These are phyloP conservation scores for Cirrhinus mrigala DNA, from an alignment of 2,797 vertebrate genomes.

Conservation along the genomic window DNA sequence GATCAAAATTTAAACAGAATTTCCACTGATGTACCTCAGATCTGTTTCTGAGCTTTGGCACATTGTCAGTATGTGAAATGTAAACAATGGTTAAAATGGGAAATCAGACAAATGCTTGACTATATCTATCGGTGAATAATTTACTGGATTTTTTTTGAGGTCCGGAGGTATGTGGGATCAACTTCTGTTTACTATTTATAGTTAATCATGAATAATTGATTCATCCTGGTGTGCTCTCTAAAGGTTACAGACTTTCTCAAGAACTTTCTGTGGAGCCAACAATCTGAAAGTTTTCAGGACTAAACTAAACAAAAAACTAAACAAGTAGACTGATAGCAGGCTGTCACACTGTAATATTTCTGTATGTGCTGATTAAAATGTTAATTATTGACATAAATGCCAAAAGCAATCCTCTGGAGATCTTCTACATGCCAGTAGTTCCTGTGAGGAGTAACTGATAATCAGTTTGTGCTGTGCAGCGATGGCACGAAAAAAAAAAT, in stretches of 20 bases:
- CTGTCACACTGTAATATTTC: neutral
- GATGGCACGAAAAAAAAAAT: neutral
- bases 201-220: conserved; percentile 42
- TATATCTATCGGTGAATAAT: neutral
- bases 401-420: neutral
- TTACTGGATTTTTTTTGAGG: neutral
- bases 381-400: neutral
- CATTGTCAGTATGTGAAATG: neutral
- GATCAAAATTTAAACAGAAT: neutral
- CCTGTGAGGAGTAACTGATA: conserved; percentile 21
- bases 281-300: neutral
- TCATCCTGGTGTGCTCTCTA: neutral
- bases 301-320: neutral
- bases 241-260: neutral
- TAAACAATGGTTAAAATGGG: neutral
- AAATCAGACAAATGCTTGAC: neutral
- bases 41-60: neutral
- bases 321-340: too few species aligned
- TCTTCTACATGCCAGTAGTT: neutral
- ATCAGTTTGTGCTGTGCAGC: conserved; percentile 30
- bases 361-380: neutral
- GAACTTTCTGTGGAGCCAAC: neutral
- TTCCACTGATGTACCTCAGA: neutral
- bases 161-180: neutral
- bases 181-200: conserved; percentile 7